phyloP scores from a whole-genome alignment of 2,797 vertebrate species.

The Sciurus vulgaris region DNA sequence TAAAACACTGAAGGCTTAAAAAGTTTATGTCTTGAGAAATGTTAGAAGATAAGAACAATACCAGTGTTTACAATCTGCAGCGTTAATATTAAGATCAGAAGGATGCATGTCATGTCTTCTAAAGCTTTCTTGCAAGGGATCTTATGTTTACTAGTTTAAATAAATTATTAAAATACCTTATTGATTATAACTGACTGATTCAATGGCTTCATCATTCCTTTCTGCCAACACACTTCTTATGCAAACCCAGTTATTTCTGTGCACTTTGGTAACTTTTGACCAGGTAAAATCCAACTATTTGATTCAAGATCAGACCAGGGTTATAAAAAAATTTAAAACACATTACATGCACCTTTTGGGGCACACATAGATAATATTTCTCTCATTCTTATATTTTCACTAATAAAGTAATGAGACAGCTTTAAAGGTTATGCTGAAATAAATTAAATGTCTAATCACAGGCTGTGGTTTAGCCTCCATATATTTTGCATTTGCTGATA shows the following conservation, averaged over 20 bases:
- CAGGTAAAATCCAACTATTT: not conserved
- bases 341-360: not conserved
- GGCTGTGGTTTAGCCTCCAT: not conserved
- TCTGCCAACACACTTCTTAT: not conserved
- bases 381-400: not conserved
- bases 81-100: not conserved
- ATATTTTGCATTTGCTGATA: constrained; percentile 14
- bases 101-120: not conserved
- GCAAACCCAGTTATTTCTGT: not conserved
- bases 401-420: not conserved
- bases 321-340: not conserved
- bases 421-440: not conserved
- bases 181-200: not conserved
- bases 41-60: not conserved
- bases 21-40: not conserved
- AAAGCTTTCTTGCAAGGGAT: not conserved
- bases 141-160: constrained; percentile 20
- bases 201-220: not conserved
- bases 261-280: constrained; percentile 22
- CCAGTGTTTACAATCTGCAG: not conserved
- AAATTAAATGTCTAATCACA: constrained; percentile 48
- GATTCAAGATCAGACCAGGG: not conserved
- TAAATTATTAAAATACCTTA: not conserved
- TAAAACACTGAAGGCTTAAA: not conserved
- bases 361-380: not conserved